phyloP scores from a whole-genome alignment of 2,888 invertebrate species.

The Liodrosophila aerea region DNA sequence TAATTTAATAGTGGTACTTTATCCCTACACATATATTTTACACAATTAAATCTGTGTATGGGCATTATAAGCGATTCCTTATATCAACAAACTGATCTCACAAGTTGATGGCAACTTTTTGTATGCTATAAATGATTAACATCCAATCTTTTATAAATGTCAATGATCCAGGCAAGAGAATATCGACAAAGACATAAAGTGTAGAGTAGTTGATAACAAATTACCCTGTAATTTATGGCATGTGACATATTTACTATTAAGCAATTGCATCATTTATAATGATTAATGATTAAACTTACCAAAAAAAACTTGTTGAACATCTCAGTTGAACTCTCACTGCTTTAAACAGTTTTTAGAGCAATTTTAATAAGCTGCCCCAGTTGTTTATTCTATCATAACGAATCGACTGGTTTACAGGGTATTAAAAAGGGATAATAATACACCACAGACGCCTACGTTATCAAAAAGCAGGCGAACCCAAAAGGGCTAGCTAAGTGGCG shows the following conservation, averaged over 20 bases:
- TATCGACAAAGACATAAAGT: neutral
- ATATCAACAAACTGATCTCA: neutral
- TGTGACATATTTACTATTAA: too few species aligned
- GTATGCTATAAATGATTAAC: slow-evolving; percentile 16
- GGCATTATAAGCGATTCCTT: too few species aligned
- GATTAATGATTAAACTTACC: too few species aligned
- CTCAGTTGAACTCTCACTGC: too few species aligned
- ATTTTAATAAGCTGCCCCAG: neutral
- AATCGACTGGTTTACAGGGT: neutral
- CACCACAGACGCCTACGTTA: slow-evolving; percentile 15
- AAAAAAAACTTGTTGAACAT: too few species aligned
- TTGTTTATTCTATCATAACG: neutral
- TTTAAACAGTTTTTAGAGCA: too few species aligned
- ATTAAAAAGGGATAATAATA: slow-evolving; percentile 21
- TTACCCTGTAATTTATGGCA: neutral
- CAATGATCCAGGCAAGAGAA: slow-evolving; percentile 3
- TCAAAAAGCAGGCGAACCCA: slow-evolving; percentile 29
- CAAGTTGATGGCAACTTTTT: slow-evolving; percentile 1
- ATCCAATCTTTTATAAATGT: slow-evolving; percentile 19
- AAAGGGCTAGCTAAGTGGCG: slow-evolving; percentile 51
- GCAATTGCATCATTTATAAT: too few species aligned
- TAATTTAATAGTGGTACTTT: too few species aligned
- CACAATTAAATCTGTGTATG: too few species aligned
- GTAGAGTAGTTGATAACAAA: neutral
- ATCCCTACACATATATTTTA: too few species aligned